Percentiles rank a stretch among this genome's conserved stretches.
These are phyloP conservation scores for Drosophila testacea DNA, from an alignment of 2,888 invertebrate genomes.

Conservation along the genomic window DNA sequence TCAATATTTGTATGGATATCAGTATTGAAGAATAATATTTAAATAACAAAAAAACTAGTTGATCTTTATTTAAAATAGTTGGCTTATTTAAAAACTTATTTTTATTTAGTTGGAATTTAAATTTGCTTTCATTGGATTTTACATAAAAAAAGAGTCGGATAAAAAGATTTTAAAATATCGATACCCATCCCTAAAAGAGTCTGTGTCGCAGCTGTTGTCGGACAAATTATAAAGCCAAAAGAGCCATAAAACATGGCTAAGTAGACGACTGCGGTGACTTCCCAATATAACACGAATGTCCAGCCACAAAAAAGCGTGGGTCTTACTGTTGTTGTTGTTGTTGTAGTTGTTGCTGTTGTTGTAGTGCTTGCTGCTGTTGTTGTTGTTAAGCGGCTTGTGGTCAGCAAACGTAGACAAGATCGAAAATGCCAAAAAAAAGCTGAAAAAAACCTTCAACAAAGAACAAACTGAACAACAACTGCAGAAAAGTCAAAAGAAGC, in stretches of 20 bases:
- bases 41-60: too few relatives aligned
- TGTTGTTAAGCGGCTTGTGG: slow-evolving; percentile 63
- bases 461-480: neutral
- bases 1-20: too few relatives aligned
- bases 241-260: slow-evolving; percentile 64
- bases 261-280: slow-evolving; percentile 50
- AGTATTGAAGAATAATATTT: too few relatives aligned
- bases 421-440: slow-evolving; percentile 31
- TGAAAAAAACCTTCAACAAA: slow-evolving; percentile 5
- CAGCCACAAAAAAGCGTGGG: slow-evolving; percentile 27
- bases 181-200: neutral
- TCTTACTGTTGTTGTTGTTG: slow-evolving; percentile 14
- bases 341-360: slow-evolving; percentile 18
- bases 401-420: slow-evolving; percentile 49
- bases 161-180: too few relatives aligned
- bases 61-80: too few relatives aligned
- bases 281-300: slow-evolving; percentile 36
- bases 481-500: slow-evolving; percentile 2
- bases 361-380: slow-evolving; percentile 21
- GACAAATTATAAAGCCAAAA: slow-evolving; percentile 67
- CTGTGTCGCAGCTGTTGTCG: slow-evolving; percentile 55
- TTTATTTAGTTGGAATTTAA: too few relatives aligned
- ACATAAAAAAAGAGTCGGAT: too few relatives aligned
- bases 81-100: too few relatives aligned
- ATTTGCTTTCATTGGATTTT: too few relatives aligned